Percentiles rank a stretch among this genome's conserved stretches.
Conservation (phyloP, 2,888 invertebrate species). For the Meloe dianella region DNA sequence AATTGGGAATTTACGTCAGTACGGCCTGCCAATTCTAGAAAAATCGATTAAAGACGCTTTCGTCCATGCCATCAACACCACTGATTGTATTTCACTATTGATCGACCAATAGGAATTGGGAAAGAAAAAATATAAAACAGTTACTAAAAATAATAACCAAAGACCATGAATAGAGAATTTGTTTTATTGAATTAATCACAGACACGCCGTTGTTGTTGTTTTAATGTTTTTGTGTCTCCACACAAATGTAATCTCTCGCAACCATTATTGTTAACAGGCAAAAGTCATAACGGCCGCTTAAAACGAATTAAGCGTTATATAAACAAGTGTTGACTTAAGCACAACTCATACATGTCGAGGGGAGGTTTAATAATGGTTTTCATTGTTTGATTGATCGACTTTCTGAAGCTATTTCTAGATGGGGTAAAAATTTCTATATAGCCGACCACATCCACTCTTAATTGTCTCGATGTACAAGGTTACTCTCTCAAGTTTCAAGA, state of each 20-base stretch:
- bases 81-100: conserved; percentile 34
- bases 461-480: no score
- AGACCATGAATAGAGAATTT: neutral
- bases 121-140: no score
- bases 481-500: no score
- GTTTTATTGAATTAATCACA: neutral
- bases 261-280: neutral
- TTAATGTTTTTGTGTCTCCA: neutral
- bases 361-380: neutral
- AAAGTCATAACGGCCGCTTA: neutral
- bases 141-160: neutral
- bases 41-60: conserved; percentile 47
- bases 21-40: conserved; percentile 45
- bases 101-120: conserved; percentile 26
- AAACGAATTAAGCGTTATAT: neutral
- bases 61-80: conserved; percentile 45
- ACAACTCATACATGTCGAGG: neutral
- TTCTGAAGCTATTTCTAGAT: no score
- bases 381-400: neutral
- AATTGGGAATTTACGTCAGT: conserved; percentile 49
- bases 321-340: neutral
- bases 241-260: neutral
- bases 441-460: no score
- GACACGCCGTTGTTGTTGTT: neutral
- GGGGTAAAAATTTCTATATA: no score